These are phyloP conservation scores for Telmatherina bonti DNA, from an alignment of 2,797 vertebrate genomes.

Conservation along the genomic window DNA sequence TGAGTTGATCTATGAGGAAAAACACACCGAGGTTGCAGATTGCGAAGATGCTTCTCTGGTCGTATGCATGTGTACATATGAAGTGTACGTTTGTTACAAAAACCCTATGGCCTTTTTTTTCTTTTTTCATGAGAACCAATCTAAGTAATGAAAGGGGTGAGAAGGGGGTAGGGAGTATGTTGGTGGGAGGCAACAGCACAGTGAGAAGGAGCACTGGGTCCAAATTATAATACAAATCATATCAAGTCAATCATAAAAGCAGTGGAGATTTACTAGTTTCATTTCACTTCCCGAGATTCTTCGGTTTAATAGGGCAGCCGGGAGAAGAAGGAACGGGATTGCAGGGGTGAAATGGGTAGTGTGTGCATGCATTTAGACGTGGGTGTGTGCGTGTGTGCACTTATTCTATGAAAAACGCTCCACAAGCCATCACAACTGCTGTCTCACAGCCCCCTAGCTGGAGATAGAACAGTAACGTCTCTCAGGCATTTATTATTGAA, in stretches of 20 bases:
- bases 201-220: constrained; percentile 69
- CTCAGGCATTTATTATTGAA: constrained; percentile 79
- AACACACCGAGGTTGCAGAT: constrained; percentile 5
- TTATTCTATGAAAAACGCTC: constrained; percentile 73
- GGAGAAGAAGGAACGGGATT: constrained; percentile 70
- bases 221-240: constrained; percentile 86
- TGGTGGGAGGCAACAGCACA: constrained; percentile 59
- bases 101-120: constrained; percentile 60
- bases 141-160: constrained; percentile 79
- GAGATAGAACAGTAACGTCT: constrained; percentile 73
- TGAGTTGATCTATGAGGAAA: constrained; percentile 16
- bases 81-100: constrained; percentile 49
- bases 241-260: constrained; percentile 85
- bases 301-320: constrained; percentile 82
- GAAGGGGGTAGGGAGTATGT: constrained; percentile 57
- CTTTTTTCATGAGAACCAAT: constrained; percentile 75
- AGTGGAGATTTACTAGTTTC: constrained; percentile 83
- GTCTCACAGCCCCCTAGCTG: constrained; percentile 74
- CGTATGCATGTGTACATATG: constrained; percentile 26
- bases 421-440: constrained; percentile 66
- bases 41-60: constrained; percentile 7
- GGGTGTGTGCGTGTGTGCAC: constrained; percentile 19
- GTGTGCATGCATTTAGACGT: constrained; percentile 37
- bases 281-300: constrained; percentile 84
- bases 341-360: constrained; percentile 73